Evolutionary conservation across 2,797 vertebrate species (phyloP), one percentile per base, ranked within the genome.

Genomic region (Rachycentron canadum): DNA sequence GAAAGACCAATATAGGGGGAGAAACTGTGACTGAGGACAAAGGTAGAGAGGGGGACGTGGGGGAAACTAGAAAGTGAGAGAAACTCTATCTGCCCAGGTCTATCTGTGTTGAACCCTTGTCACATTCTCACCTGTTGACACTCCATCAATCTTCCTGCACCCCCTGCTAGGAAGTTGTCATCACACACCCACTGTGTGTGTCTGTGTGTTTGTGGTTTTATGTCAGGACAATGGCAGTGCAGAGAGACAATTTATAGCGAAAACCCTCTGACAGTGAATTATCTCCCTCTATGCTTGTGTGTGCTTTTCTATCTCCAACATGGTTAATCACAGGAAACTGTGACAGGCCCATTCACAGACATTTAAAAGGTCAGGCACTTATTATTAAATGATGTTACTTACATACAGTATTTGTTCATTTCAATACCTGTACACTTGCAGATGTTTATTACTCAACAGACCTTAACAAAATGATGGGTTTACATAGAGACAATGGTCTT

Each of bases 81-180:
- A 80, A 88, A 93, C 83, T 7, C 21, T 58, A 92, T 88, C 82
- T 67, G 57, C 61, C 52, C 65, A 57, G 40, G 61, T 84, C 55
- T 62, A 60, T 81, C 26, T 73, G 65, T 5, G 43, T 82, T 83
- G 70, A 81, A 78, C 78, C 74, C 61, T 73, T 55, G 75, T 81
- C 62, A 85, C 89, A 93, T 94, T 91, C 91, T 85, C 94, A 94
- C 86, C 91, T 95, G 93, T 89, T 93, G 84, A 59, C 80, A 76
- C 88, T 60, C 34, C 80, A 81, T 94, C 85, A 79, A 59, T 93
- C 87, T 73, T 10, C 43, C 41, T 0, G 1, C 12, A 7, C 41
- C 17, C 8, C 25, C 28, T 78, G 88, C 89, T 92, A 91, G 73
- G 63, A 71, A n/a, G 74, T 16, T 87, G 89, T 93, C 91, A 90